Evolutionary conservation across 2,113 vertebrate genomes (phyloP), one percentile per base, ranked within the genome.

Genomic region (Aplodontia rufa): DNA sequence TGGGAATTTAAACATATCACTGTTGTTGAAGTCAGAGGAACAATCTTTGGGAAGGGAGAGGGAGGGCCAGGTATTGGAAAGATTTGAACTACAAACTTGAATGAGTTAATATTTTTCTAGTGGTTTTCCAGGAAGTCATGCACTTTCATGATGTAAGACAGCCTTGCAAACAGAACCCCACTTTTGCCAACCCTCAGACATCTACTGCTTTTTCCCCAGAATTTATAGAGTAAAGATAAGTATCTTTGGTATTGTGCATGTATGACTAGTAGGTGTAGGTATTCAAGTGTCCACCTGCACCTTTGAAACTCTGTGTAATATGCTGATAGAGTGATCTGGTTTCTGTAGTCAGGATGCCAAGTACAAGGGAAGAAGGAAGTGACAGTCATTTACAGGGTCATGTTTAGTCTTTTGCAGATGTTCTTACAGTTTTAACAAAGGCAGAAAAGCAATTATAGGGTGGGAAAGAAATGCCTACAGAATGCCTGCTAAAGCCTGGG

Each of bases 401-500:
- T 79, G 82, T 93, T 93, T 74, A 94, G 94, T 96, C 85, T 93
- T 96, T 91, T 95, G 82, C 81, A 96, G 93, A 96, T 97, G 85
- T 90, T 86, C 91, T 24, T 35, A 80, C 79, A 80, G 86, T 97
- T 97, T 95, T 95, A 90, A 97, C 96, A 97, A 97, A 97, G 68
- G 37, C 40, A 0, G 64, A 66, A 95, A 85, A 58, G 75, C 95
- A 97, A 97, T 96, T 96, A 97, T 17, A 97, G 96, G 94, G 83
- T 96, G 91, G 91, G n/a, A 8, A 97, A 97, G 95, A 96, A 93
- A 96, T 96, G 92, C 91, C 85, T 97, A 60, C 64, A 96, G 85
- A 10, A 20, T 97, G 96, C 94, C 94, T 96, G 96, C 94, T 97
- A 96, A 96, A 97, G 94, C 87, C 95, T 94, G 90, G 93, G 92